These are phyloP conservation scores for Bombus fervidus DNA, from an alignment of 1,140 invertebrate genomes.

Conservation along the genomic window DNA sequence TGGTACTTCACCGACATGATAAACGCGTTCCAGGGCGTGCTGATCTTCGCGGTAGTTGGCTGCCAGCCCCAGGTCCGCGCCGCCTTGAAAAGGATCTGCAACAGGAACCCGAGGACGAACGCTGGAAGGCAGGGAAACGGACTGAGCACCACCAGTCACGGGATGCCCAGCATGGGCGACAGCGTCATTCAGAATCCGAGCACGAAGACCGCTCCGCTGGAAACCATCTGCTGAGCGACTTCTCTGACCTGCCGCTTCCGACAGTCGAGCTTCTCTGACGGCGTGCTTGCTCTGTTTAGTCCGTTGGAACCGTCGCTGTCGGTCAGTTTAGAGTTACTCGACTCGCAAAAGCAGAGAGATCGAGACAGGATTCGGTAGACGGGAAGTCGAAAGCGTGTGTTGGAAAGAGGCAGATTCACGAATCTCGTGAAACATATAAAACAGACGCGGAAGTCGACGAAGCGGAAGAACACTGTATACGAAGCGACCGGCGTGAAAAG, in stretches of 20 bases:
- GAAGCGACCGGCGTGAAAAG: not conserved
- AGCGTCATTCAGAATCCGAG: constrained; percentile 88
- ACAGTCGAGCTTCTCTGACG: constrained; percentile 14
- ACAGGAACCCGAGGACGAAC: constrained; percentile 83
- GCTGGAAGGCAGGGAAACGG: constrained; percentile 82
- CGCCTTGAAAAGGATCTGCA: constrained; percentile 86
- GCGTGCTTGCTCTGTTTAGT: not conserved
- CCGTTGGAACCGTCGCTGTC: not conserved
- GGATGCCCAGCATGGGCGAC: constrained; percentile 89
- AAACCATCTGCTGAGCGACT: constrained; percentile 83
- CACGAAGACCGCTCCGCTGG: constrained; percentile 84
- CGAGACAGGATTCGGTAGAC: not conserved
- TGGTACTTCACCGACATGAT: constrained; percentile 92
- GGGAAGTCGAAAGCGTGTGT: not conserved
- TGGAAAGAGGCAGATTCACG: not conserved
- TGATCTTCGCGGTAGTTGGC: constrained; percentile 94
- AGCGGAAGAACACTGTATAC: constrained; percentile 34
- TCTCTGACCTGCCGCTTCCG: not conserved
- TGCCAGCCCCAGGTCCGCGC: constrained; percentile 92
- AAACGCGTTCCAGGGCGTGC: constrained; percentile 93
- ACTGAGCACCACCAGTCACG: constrained; percentile 87
- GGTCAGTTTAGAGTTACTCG: not conserved
- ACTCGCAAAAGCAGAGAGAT: not conserved
- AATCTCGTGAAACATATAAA: not conserved
- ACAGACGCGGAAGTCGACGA: not conserved